These are phyloP conservation scores for Morpho achilles DNA, from an alignment of 2,888 invertebrate genomes.

Conservation along the genomic window DNA sequence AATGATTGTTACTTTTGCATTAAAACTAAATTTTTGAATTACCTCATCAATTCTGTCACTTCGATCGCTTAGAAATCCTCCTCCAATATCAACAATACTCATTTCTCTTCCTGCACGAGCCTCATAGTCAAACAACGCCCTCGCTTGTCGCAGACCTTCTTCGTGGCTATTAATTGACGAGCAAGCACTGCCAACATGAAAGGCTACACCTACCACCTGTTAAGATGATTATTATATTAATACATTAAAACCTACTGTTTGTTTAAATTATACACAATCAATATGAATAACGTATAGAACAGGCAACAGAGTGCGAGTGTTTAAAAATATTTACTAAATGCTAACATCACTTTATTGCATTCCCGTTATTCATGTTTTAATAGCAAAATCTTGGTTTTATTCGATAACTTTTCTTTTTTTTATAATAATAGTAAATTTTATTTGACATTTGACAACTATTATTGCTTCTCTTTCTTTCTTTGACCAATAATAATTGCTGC, in stretches of 20 bases:
- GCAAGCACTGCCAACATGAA: slow-evolving; percentile 43
- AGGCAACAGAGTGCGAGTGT: too few species aligned
- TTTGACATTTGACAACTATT: too few species aligned
- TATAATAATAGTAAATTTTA: too few species aligned
- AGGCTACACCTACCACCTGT: slow-evolving; percentile 45
- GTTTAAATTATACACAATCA: neutral
- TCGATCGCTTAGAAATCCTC: slow-evolving; percentile 39
- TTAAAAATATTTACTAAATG: too few species aligned
- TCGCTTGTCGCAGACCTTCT: slow-evolving; percentile 34
- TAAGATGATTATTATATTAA: neutral
- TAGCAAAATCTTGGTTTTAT: too few species aligned
- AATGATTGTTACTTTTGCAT: too few species aligned
- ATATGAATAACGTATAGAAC: too few species aligned
- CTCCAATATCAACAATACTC: slow-evolving; percentile 45
- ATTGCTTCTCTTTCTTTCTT: too few species aligned
- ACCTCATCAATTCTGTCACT: slow-evolving; percentile 39
- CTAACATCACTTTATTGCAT: too few species aligned
- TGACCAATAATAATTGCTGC: too few species aligned
- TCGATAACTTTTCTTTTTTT: too few species aligned
- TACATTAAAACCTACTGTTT: neutral
- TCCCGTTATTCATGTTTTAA: too few species aligned
- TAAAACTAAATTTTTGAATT: neutral
- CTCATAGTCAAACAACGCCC: slow-evolving; percentile 41
- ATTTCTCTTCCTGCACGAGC: slow-evolving; percentile 37
- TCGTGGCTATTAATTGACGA: slow-evolving; percentile 36